Percentiles rank a stretch among this genome's conserved stretches.
phyloP scores from a whole-genome alignment of 2,113 vertebrate species.

The Tinamus guttatus region DNA sequence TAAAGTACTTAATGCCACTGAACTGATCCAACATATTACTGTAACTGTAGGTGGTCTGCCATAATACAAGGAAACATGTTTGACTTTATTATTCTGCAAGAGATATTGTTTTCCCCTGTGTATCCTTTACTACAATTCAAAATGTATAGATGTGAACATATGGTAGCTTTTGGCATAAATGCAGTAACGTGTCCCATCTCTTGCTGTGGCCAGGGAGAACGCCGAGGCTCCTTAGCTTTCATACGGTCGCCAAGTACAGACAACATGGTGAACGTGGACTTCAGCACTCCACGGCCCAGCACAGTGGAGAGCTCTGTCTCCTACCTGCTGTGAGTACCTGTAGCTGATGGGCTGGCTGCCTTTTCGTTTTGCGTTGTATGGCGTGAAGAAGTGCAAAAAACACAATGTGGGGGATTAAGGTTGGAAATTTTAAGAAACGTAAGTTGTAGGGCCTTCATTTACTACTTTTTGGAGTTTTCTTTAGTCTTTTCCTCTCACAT shows the following conservation, averaged over 20 bases:
- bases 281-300: constrained; percentile 83
- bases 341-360: accelerated
- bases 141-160: not conserved
- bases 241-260: constrained; percentile 86
- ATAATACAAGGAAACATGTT: not conserved
- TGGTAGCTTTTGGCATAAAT: not conserved
- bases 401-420: not conserved
- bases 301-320: constrained; percentile 81
- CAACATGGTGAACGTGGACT: constrained; percentile 87
- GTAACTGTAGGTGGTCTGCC: not conserved
- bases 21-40: not conserved
- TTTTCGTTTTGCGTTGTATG: not conserved
- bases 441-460: not conserved
- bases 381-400: not conserved
- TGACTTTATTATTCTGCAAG: not conserved
- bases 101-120: not conserved
- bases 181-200: not conserved
- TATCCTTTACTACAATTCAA: not conserved
- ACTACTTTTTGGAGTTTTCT: not conserved
- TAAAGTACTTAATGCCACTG: not conserved
- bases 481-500: not conserved
- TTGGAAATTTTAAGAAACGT: not conserved
- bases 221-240: constrained; percentile 92
- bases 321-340: constrained; percentile 84
- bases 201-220: constrained; percentile 84